Conservation (phyloP, 2,797 vertebrate species). For the Neoniphon sammara region DNA sequence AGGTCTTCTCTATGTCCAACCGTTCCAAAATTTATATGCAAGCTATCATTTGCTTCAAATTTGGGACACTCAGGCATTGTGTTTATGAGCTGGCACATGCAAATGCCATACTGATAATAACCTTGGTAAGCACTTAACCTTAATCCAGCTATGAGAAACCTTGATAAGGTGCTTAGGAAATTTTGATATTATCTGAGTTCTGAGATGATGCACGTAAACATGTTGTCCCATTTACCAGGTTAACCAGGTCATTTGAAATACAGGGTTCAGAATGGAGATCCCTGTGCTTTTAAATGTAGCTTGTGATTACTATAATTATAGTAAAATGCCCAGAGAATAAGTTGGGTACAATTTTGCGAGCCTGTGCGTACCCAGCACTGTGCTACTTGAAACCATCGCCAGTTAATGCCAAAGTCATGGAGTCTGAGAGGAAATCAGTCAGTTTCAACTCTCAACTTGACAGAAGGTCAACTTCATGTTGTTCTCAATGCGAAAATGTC, state of each 20-base stretch:
- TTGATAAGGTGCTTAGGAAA: background rate
- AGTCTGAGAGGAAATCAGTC: background rate
- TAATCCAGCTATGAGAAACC: background rate
- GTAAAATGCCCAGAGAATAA: too few species aligned
- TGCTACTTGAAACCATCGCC: background rate
- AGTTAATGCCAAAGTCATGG: background rate
- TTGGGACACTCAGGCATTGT: too few species aligned
- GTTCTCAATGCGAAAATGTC: too few species aligned
- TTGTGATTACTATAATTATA: too few species aligned
- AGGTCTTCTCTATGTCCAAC: too few species aligned
- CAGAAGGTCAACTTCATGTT: too few species aligned
- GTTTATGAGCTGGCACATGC: background rate
- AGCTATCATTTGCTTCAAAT: too few species aligned
- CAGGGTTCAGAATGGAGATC: constrained; percentile 2
- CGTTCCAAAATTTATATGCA: too few species aligned
- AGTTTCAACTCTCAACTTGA: too few species aligned
- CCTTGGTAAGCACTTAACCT: background rate
- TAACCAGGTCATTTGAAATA: constrained; percentile 11
- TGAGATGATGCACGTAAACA: background rate
- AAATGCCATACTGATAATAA: background rate
- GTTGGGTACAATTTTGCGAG: background rate
- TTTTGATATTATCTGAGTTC: background rate
- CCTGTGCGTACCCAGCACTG: background rate
- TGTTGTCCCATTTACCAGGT: constrained; percentile 1
- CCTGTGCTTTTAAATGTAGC: constrained; percentile 22